These are phyloP conservation scores for Cyprinella venusta DNA, from an alignment of 2,797 vertebrate species.

Conservation along the genomic window DNA sequence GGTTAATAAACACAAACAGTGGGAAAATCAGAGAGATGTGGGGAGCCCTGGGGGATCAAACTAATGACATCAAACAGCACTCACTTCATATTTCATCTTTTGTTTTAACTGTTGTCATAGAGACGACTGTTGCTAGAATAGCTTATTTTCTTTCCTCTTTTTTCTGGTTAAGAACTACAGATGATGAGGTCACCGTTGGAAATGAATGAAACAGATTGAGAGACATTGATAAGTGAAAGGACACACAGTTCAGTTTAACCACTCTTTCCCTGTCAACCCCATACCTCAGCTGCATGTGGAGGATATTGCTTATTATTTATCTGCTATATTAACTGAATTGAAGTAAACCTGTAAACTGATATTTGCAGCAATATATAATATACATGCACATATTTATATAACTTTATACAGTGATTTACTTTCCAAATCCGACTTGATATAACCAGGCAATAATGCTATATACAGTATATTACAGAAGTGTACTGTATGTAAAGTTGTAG, in stretches of 20 bases:
- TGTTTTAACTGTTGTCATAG: constrained; percentile 60
- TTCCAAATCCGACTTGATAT: no score
- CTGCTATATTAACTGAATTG: constrained; percentile 39
- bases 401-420: no score
- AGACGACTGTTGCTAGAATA: constrained; percentile 46
- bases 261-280: constrained; percentile 17
- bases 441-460: no score
- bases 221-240: constrained; percentile 55
- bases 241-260: constrained; percentile 48
- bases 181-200: constrained; percentile 62
- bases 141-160: constrained; percentile 43
- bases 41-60: constrained; percentile 41
- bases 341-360: constrained; percentile 38
- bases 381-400: no score
- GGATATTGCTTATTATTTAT: constrained; percentile 29
- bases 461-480: no score
- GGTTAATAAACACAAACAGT: constrained; percentile 16
- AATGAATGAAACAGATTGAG: constrained; percentile 55
- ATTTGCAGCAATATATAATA: not conserved
- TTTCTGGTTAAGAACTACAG: constrained; percentile 43
- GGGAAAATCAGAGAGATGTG: constrained; percentile 16
- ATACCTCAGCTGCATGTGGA: constrained; percentile 15
- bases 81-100: constrained; percentile 55
- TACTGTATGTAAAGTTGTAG: not conserved
- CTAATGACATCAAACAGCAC: constrained; percentile 53